Base-by-base conservation (phyloP, 2,888 invertebrate genomes). In the Anorthoa munda region DNA sequence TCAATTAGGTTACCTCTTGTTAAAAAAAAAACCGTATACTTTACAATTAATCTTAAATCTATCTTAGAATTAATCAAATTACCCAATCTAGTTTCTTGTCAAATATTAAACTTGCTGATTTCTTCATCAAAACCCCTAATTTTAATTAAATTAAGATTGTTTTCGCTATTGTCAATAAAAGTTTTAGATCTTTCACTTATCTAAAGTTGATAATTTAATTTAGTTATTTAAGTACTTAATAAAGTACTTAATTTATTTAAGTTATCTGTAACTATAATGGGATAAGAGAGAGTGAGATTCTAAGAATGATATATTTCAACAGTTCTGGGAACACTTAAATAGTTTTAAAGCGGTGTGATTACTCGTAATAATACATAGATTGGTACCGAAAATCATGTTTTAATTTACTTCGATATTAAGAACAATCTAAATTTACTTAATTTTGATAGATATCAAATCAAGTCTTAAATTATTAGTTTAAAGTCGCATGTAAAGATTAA, bases 81-180 rank as follows among this genome's bases (percentile, higher is more conserved):
- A 61, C 39, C 12, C 31, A 50, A 55, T 63, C 21, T 45, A 79
- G 39, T 64, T 64, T 64, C 39, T 66, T 23, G 55, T 55, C 66
- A 71, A 82, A 82, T 78, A 71, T 55, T 82, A 64, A 50, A 71
- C 45, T 31, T 67, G 23, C 50, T 56, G 51, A 58, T 64, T 60
- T 31, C 59, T 69, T 65, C 13, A 53, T 56, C 17, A 56, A 61
- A 60, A 59, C 64, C 31, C n/a, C 17, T 69, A 21, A 80, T 75
- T 80, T 64, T 31, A 80, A 69, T 79, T 46, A 60, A 11, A 69
- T 66, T 12, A 53, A 74, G 21, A 66, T 83, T 50, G 58, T 72
- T 66, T 66, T 60, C 31, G 39, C 23, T 65, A 65, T 58, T 80
- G 50, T 58, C 66, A 68, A 21, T 55, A 68, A 70, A 82, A 82